Evolutionary conservation across 37 sponge, comb jelly and placozoan species (phyloP).

Genomic region (Chondrilla cf. caribensis): DNA sequence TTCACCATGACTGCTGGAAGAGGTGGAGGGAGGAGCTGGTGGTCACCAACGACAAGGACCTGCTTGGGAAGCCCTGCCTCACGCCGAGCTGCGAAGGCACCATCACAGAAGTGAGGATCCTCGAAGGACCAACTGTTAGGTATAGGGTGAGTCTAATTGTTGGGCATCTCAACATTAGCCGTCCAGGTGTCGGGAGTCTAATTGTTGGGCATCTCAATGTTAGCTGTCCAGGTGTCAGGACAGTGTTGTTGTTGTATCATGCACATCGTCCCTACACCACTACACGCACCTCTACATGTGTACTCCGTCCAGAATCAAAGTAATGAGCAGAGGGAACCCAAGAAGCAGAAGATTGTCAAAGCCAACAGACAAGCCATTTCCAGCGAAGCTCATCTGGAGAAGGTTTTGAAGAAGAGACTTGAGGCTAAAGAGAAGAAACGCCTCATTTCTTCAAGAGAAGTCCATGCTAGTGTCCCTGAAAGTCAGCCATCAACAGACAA

Average conservation of each 20-base stretch:
- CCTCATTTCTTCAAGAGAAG: background rate
- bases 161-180: no score
- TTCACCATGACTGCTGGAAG: slow-evolving; percentile 28
- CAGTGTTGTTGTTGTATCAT: no score
- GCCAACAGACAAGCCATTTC: background rate
- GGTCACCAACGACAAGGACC: slow-evolving; percentile 12
- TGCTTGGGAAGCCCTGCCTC: background rate
- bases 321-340: background rate
- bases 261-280: no score
- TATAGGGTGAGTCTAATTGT: background rate
- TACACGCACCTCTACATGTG: no score
- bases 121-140: background rate
- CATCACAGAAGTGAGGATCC: background rate
- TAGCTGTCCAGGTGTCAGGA: no score
- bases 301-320: no score
- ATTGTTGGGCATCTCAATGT: no score
- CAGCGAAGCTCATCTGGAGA: background rate
- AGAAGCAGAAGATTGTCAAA: background rate
- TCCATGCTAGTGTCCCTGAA: no score
- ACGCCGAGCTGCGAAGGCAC: slow-evolving; percentile 2
- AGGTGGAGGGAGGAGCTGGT: slow-evolving; percentile 13
- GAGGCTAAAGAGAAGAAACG: background rate
- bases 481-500: no score
- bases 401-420: background rate
- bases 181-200: no score